Base-by-base conservation (phyloP, 2,113 vertebrate genomes). In the Mesocricetus auratus region DNA sequence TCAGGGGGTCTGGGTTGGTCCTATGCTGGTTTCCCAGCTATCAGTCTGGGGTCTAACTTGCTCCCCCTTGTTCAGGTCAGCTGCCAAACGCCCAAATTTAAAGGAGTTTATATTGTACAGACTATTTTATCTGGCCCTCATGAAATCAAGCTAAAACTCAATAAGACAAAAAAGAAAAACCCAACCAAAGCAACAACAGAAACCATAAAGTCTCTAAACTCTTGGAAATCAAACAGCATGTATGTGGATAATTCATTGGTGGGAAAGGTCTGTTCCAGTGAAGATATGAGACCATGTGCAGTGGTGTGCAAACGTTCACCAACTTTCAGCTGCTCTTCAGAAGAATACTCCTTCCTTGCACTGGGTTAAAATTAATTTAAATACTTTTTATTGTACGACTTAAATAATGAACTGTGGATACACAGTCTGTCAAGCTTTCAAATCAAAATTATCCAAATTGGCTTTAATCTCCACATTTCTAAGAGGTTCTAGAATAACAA, bases 161-260 rank as follows among this genome's bases (percentile, higher is more conserved):
- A 3, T 42, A 36, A n/a, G 45, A 53, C 19, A 69, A 22, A 69
- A 22, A 7, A 45, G 7, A 0, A 68, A 62, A 62, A 60, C 56
- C 60, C 69, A 77, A 42, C 69, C 50, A 77, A 60, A 69, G 56
- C 21, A 81, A 7, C 39, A 26, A 50, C 29, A 47, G 31, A 66
- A 11, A 36, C 29, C n/a, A 69, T n/a, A 89, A 94, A 68, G 24
- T 92, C 39, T 78, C 36, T 82, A 60, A 93, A 82, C 4, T 81
- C 3, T 62, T 78, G 15, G 17, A 92, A 89, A 86, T 81, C 74
- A 93, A 94, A 90, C 75, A 94, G 45, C 4, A n/a, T 19, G 62
- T 24, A 62, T 93, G 15, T 33, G 75, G 90, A 64, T 42, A 53
- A 90, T 79, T 42, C 19, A 60, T 17, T 87, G 69, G 45, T 66